Conservation (phyloP, 2,888 invertebrate species). For the Oscheius onirici region DNA sequence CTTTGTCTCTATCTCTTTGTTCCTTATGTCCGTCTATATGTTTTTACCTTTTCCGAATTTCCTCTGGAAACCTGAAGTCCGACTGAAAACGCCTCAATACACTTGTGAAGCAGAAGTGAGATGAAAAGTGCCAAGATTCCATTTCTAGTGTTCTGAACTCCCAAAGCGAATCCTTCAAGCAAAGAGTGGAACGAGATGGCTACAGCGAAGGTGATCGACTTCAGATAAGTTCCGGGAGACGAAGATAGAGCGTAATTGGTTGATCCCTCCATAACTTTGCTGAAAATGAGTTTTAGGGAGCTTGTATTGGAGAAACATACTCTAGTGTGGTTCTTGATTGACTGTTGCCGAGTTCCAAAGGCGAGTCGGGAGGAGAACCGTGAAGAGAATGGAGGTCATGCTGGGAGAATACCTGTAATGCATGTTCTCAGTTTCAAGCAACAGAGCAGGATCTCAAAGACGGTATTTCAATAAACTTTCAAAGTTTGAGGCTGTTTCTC, state of each 20-base stretch:
- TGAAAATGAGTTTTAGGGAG: constrained; percentile 33
- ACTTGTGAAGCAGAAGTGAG: constrained; percentile 73
- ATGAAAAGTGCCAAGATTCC: constrained; percentile 68
- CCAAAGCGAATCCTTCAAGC: constrained; percentile 69
- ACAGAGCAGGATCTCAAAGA: no score
- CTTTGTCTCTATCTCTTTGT: background rate
- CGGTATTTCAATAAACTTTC: no score
- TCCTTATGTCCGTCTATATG: background rate
- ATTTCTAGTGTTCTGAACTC: constrained; percentile 63
- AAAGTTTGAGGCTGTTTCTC: no score
- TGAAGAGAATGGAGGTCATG: constrained; percentile 1
- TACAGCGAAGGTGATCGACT: constrained; percentile 68
- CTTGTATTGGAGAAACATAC: background rate
- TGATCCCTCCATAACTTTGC: constrained; percentile 62
- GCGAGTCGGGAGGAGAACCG: constrained; percentile 5
- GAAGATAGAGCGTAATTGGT: constrained; percentile 50
- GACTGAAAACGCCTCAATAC: constrained; percentile 76
- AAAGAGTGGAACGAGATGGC: constrained; percentile 70
- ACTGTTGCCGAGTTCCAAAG: background rate
- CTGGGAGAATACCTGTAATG: constrained; percentile 10
- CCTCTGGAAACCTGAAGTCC: constrained; percentile 73
- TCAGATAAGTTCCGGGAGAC: constrained; percentile 47
- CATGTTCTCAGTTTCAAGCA: no score
- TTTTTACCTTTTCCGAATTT: constrained; percentile 48
- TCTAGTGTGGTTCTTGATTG: constrained; percentile 13